Conservation (phyloP, 2,113 vertebrate genomes). For the Condylura cristata region DNA sequence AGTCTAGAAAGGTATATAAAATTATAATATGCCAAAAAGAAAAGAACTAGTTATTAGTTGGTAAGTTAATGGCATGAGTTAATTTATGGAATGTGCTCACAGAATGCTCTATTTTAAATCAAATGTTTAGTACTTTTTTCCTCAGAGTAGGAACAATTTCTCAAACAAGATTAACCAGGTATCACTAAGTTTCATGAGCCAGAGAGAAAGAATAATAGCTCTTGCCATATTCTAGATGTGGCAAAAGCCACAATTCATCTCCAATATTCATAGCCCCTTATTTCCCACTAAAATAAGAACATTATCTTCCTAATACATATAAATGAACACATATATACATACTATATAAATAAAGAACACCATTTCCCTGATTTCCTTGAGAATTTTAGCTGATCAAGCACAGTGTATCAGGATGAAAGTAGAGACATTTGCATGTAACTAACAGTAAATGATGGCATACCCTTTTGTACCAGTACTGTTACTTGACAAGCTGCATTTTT, state of each 20-base stretch:
- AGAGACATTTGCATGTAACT: background rate
- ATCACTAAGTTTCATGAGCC: background rate
- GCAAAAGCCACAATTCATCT: background rate
- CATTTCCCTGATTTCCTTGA: background rate
- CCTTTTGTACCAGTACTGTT: background rate
- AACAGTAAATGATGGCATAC: background rate
- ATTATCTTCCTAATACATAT: background rate
- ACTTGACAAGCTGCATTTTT: background rate
- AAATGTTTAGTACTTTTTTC: background rate
- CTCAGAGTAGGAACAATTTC: background rate
- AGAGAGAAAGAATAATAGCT: background rate
- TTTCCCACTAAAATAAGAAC: no score
- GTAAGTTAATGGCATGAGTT: background rate
- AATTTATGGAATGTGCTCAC: background rate
- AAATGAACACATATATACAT: background rate
- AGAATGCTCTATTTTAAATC: background rate
- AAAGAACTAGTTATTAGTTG: background rate
- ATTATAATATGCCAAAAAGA: background rate
- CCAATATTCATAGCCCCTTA: background rate
- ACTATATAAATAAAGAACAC: background rate
- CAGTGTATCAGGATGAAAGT: background rate
- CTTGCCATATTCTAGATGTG: background rate
- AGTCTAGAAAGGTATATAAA: background rate
- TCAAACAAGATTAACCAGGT: background rate
- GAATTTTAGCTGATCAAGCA: background rate